Conservation (phyloP, 2,113 vertebrate species). For the Leucoraja erinaceus region DNA sequence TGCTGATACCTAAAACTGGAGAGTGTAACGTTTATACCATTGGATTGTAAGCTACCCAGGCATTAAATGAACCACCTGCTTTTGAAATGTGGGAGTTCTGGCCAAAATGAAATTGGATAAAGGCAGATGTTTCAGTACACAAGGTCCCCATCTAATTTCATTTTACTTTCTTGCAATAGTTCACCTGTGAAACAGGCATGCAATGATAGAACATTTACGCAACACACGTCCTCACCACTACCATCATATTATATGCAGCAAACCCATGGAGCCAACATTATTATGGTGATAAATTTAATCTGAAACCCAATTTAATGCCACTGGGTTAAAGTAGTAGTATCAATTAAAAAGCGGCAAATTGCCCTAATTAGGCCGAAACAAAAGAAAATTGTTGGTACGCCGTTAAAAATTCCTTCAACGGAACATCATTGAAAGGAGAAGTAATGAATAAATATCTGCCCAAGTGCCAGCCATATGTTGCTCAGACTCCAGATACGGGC, state of each 20-base stretch:
- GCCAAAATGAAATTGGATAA: neutral
- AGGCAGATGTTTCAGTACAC: neutral
- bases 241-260: neutral
- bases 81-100: neutral
- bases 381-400: neutral
- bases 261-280: neutral
- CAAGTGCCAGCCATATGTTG: conserved; percentile 36
- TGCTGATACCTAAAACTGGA: no score
- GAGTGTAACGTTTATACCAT: no score
- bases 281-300: neutral
- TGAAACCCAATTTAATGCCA: neutral
- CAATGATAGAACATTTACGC: neutral
- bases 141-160: neutral
- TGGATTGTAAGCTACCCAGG: no score
- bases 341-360: conserved; percentile 6
- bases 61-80: neutral
- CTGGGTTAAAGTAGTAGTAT: neutral
- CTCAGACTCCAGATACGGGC: conserved; percentile 23
- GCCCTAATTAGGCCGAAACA: neutral
- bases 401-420: neutral
- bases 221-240: neutral
- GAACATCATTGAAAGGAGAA: conserved; percentile 1
- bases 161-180: neutral
- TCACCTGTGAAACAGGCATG: neutral
- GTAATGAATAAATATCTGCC: conserved; percentile 28